Evolutionary conservation across 2,888 invertebrate genomes (phyloP), one percentile per base, ranked within the genome.

Genomic region (Rotaria sp.): DNA sequence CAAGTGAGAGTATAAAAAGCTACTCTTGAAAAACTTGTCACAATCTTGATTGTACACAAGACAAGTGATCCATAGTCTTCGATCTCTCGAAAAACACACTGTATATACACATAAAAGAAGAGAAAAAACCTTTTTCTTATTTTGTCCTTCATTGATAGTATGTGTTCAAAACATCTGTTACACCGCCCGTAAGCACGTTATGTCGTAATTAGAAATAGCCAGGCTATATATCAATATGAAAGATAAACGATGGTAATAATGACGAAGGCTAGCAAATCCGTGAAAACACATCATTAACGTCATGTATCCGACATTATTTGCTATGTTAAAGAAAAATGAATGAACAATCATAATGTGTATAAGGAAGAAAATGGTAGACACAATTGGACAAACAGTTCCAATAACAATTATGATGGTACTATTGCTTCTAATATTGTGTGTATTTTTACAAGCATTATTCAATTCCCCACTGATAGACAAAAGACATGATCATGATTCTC

Each of bases 281-380:
- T 80, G 80, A 80, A 80, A 80, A 80, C 80, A 80, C 80, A 80
- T 80, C 80, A 80, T 80, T 80, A 80, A 80, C 80, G 67, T 67
- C 67, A 67, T 67, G 35, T 67, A 67, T 67, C 21, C 35, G 3
- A 21, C 35, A 38, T 67, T 35, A 18, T 38, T 67, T 4, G 15
- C 35, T 35, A 67, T 67, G 30, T 21, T 67, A 35, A 18, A 30
- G 26, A 67, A 67, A 67, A 67, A 67, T 35, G 21, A 35, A 67
- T 67, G 67, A 67, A 67, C 67, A 38, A 67, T 67, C 67, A 67
- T 67, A 38, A 67, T 67, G 67, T 67, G 35, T 67, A 30, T n/a
- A 30, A 11, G 30, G 13, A 59, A n/a, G n/a, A 59, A 59, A 59
- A 35, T 21, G 35, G 35, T 35, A 67, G 67, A 67, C 67, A 67